Percentiles rank a stretch among this genome's conserved stretches.
Evolutionary conservation across 92 coral and sea anemone species (phyloP).

Genomic region (Scolanthus callimorphus): DNA sequence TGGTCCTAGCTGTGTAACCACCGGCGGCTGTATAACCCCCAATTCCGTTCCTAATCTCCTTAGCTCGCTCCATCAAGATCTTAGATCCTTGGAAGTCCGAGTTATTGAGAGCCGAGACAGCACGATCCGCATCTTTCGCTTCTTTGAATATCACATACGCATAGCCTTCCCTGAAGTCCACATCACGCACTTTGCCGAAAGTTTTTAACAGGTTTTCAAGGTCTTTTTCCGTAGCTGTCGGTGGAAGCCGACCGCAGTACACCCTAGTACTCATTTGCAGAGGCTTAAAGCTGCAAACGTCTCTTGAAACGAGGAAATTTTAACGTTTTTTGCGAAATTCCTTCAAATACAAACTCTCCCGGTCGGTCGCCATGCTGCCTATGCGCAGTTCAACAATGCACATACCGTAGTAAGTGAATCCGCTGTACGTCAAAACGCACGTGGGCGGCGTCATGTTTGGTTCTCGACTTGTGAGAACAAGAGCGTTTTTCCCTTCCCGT

Average conservation of each 20-base stretch:
- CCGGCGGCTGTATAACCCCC: slow-evolving; percentile 96
- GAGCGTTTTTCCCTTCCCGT: slow-evolving; percentile 9
- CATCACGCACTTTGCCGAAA: slow-evolving; percentile 85
- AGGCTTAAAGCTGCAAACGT: not conserved
- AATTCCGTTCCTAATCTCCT: slow-evolving; percentile 73
- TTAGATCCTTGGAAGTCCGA: slow-evolving; percentile 77
- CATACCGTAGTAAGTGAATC: slow-evolving; percentile 4
- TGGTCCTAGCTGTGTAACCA: slow-evolving; percentile 80
- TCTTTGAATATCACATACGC: slow-evolving; percentile 95
- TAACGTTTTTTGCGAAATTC: not conserved
- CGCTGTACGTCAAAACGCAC: slow-evolving; percentile 21
- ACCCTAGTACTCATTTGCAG: slow-evolving; percentile 74
- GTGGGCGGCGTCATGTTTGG: slow-evolving; percentile 47
- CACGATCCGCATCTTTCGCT: slow-evolving; percentile 78
- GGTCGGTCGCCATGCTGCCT: slow-evolving; percentile 18
- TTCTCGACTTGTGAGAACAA: not conserved
- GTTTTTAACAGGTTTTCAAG: slow-evolving; percentile 78
- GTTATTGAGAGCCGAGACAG: slow-evolving; percentile 87
- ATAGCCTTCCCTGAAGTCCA: slow-evolving; percentile 92
- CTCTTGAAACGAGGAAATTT: not conserved
- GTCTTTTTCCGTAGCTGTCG: slow-evolving; percentile 81
- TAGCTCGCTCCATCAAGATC: slow-evolving; percentile 89
- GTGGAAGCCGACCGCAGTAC: slow-evolving; percentile 91
- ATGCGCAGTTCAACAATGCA: not conserved
- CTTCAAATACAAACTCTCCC: not conserved